Percentiles rank a stretch among this genome's conserved stretches.
Evolutionary conservation across 2,113 vertebrate species (phyloP).

Genomic region (Podiceps cristatus): DNA sequence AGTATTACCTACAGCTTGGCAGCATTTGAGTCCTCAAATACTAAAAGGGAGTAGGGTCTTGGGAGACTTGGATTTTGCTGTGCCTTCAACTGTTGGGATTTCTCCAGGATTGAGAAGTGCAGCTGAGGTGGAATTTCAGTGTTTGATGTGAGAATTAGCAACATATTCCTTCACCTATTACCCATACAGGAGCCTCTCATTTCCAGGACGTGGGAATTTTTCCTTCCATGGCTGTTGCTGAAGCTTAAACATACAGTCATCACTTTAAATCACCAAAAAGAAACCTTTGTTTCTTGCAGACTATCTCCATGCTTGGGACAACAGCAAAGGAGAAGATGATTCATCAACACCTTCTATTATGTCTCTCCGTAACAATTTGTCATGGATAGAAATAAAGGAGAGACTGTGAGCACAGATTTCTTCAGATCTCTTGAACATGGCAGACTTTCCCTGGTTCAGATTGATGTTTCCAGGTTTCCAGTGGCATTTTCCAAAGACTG

Average conservation of each 20-base stretch:
- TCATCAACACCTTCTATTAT: not conserved
- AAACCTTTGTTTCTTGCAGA: not conserved
- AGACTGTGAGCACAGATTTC: not conserved
- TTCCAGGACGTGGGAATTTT: not conserved
- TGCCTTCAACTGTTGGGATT: not conserved
- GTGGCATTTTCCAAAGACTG: not conserved
- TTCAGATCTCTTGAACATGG: not conserved
- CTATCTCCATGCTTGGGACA: rapidly evolving
- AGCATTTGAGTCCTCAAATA: not conserved
- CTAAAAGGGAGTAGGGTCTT: not conserved
- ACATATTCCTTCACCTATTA: not conserved
- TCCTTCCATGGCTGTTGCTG: not conserved
- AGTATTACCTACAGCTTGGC: not conserved
- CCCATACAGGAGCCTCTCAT: not conserved
- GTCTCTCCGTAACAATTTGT: not conserved
- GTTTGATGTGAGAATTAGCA: not conserved
- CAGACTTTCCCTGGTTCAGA: not conserved
- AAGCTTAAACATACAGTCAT: not conserved
- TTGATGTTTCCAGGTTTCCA: not conserved
- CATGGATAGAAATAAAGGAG: not conserved
- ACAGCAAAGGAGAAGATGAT: not conserved
- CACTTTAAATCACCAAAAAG: not conserved
- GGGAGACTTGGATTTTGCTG: not conserved
- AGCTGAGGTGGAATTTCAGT: not conserved
- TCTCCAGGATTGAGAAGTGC: not conserved